Base-by-base conservation (phyloP, 2,113 vertebrate genomes). In the Tachysurus fulvidraco region DNA sequence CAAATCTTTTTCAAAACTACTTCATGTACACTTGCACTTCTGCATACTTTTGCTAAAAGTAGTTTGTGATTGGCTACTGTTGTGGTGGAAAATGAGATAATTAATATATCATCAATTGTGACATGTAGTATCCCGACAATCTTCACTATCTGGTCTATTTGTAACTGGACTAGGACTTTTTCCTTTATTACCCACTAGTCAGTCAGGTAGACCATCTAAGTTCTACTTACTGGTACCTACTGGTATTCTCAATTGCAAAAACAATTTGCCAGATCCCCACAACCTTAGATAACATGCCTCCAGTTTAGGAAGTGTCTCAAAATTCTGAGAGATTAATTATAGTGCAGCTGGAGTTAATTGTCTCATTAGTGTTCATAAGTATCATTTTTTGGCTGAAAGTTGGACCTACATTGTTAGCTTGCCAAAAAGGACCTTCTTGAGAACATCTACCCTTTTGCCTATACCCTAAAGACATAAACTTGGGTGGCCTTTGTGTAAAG, bases 341-440 rank as follows among this genome's bases (percentile, higher is more conserved):
- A 69, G 23, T 78, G n/a, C 83, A 89, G 76, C 88, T 89, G 89
- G 67, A 84, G 19, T 54, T 88, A 77, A 86, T 90, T 88, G 88
- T 50, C 73, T 76, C 57, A 82, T 73, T 87, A 79, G 83, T 85
- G 85, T 91, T 84, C 88, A 73, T 88, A 74, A 59, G 65, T 52
- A 55, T 83, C 86, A 21, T 50, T 13, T 80, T 88, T 88, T 79
- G 64, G 88, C 5, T 12, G 16, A 57, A 81, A 50, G 10, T 64
- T 46, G 25, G 28, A 84, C 57, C 16, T 78, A 57, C 30, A 62
- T 21, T 19, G 54, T 28, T 82, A 79, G 59, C 71, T 74, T 25
- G 67, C 50, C 50, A 86, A 57, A 54, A 11, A 14, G 7, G 52
- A 84, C 81, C 54, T 44, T 80, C 50, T n/a, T 57, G 81, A 83